Conservation (phyloP, 2,888 invertebrate genomes). For the Brenthis hecate region DNA sequence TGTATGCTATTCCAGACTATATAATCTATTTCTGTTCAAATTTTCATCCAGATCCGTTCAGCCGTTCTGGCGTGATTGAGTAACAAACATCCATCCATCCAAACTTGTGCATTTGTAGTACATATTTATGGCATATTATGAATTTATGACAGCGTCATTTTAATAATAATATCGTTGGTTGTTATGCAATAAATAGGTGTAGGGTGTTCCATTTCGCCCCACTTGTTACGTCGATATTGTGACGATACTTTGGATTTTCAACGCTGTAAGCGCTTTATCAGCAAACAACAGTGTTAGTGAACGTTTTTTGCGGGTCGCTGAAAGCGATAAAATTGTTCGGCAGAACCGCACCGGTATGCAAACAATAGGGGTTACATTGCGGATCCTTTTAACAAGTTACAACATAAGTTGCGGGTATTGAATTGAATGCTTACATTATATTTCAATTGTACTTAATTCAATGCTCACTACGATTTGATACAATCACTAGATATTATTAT, state of each 20-base stretch:
- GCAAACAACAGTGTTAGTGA: conserved; percentile 14
- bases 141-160: no score
- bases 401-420: neutral
- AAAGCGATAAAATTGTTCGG: conserved; percentile 29
- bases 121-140: no score
- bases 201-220: conserved; percentile 33
- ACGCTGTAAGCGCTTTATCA: conserved; percentile 27
- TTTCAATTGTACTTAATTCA: no score
- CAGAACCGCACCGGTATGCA: conserved; percentile 27
- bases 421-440: no score
- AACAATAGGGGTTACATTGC: conserved; percentile 37
- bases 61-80: no score
- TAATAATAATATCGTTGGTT: conserved; percentile 16
- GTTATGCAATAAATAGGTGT: conserved; percentile 28
- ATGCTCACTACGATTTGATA: neutral
- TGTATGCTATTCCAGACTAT: no score
- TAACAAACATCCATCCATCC: no score
- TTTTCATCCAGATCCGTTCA: no score
- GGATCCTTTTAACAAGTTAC: conserved; percentile 20
- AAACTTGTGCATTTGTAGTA: no score
- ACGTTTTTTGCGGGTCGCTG: conserved; percentile 27
- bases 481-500: no score
- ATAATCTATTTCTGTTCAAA: no score
- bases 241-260: conserved; percentile 28
- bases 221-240: conserved; percentile 36